Conservation (phyloP, 2,113 vertebrate species). For the Solea senegalensis region DNA sequence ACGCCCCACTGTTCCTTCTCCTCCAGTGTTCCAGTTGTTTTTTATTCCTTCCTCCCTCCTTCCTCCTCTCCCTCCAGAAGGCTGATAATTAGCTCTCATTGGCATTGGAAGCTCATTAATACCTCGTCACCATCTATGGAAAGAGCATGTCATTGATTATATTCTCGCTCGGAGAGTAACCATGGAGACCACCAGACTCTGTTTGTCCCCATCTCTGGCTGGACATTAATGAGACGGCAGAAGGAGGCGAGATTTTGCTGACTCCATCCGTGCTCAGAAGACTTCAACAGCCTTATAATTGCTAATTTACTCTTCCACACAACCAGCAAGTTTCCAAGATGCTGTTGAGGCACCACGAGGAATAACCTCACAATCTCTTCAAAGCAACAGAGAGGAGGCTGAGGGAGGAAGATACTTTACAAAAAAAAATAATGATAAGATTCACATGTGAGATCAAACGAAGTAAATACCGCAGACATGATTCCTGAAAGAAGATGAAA, state of each 20-base stretch:
- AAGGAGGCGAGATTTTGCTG: slow-evolving; percentile 63
- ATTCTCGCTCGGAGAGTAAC: slow-evolving; percentile 57
- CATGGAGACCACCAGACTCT: slow-evolving; percentile 40
- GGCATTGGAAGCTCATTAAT: slow-evolving; percentile 74
- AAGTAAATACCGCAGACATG: slow-evolving; percentile 33
- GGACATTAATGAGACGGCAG: slow-evolving; percentile 68
- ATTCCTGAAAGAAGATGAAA: slow-evolving; percentile 7
- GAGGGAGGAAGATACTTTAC: slow-evolving; percentile 20
- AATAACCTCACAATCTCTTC: slow-evolving; percentile 51
- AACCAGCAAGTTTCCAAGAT: slow-evolving; percentile 51
- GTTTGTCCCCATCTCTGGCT: slow-evolving; percentile 54
- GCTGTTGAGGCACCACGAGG: slow-evolving; percentile 38
- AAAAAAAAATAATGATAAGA: slow-evolving; percentile 18
- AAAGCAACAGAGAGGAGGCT: slow-evolving; percentile 35
- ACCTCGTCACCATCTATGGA: slow-evolving; percentile 60
- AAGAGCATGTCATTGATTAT: slow-evolving; percentile 68
- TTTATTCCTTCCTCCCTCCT: neutral
- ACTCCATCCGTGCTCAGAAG: slow-evolving; percentile 58
- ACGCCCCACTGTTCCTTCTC: slow-evolving; percentile 7
- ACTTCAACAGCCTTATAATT: slow-evolving; percentile 68
- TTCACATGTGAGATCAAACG: slow-evolving; percentile 42
- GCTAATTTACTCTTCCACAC: slow-evolving; percentile 59
- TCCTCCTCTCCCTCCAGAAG: slow-evolving; percentile 27
- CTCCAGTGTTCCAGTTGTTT: slow-evolving; percentile 29
- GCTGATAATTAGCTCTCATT: slow-evolving; percentile 72